Percentiles rank a stretch among this genome's conserved stretches.
Conservation (phyloP, 2,888 invertebrate genomes). For the Machimus atricapillus region DNA sequence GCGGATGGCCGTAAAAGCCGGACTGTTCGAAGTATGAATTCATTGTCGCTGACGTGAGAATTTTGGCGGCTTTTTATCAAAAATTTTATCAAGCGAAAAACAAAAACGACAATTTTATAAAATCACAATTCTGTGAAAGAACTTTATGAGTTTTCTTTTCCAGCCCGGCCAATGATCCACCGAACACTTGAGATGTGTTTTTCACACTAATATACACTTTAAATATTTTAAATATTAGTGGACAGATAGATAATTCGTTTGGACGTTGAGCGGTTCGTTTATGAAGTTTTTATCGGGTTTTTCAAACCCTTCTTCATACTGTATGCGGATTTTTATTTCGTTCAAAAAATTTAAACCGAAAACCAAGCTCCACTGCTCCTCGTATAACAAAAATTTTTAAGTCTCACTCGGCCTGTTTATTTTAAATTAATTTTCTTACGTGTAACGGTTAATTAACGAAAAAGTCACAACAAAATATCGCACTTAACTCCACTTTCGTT, state of each 20-base stretch:
- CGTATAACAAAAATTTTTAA: neutral
- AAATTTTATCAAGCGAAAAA: slow-evolving; percentile 10
- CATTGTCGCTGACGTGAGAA: slow-evolving; percentile 68
- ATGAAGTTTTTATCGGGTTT: neutral
- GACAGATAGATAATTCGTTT: neutral
- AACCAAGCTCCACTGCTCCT: neutral
- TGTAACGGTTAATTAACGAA: neutral
- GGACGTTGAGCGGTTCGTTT: neutral
- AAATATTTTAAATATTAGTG: neutral
- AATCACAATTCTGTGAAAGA: neutral
- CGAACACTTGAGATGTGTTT: neutral
- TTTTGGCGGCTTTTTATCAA: slow-evolving; percentile 58
- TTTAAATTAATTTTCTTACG: neutral
- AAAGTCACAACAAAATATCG: neutral
- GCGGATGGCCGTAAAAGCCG: slow-evolving; percentile 94
- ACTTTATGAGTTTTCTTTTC: neutral
- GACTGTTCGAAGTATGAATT: slow-evolving; percentile 97
- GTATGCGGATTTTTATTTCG: neutral
- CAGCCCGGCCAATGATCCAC: neutral
- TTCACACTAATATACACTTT: neutral
- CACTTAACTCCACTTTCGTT: neutral
- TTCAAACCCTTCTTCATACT: neutral
- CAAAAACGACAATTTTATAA: neutral
- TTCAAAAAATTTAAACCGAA: neutral
- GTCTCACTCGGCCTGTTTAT: neutral